A percentile compares a stretch with the other conserved stretches of the same genome.
These are phyloP conservation scores for Brachionus sp. DNA, from an alignment of 1,140 invertebrate species.

Conservation along the genomic window DNA sequence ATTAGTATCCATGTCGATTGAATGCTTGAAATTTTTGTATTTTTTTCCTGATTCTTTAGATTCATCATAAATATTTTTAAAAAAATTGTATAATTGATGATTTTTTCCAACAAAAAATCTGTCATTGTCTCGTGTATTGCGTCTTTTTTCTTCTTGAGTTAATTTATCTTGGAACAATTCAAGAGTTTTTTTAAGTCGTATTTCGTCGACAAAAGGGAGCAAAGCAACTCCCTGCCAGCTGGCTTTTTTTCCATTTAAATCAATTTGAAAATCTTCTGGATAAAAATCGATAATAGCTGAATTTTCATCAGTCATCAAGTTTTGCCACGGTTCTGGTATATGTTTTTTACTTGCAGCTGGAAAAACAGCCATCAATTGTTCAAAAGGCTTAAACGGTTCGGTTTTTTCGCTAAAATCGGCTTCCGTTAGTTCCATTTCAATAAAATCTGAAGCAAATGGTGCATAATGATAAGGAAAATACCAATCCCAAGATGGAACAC, in stretches of 20 bases:
- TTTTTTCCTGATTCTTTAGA: neutral
- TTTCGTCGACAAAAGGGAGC: slow-evolving; percentile 94
- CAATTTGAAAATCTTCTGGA: slow-evolving; percentile 84
- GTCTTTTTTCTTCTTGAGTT: slow-evolving; percentile 70
- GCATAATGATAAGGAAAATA: slow-evolving; percentile 99
- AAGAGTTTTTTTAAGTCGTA: slow-evolving; percentile 79
- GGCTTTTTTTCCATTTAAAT: slow-evolving; percentile 98
- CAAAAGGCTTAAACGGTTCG: slow-evolving; percentile 86
- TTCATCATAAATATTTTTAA: neutral
- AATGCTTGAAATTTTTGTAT: slow-evolving; percentile 16
- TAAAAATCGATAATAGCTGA: slow-evolving; percentile 98
- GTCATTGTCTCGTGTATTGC: slow-evolving; percentile 71
- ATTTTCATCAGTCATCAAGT: slow-evolving; percentile 83
- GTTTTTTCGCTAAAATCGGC: slow-evolving; percentile 84
- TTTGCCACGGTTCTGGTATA: slow-evolving; percentile 87
- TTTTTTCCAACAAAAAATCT: slow-evolving; percentile 68
- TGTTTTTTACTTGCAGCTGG: slow-evolving; percentile 90
- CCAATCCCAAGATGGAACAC: slow-evolving; percentile 99
- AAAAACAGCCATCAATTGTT: slow-evolving; percentile 98
- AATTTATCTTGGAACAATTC: slow-evolving; percentile 73
- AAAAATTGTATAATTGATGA: slow-evolving; percentile 6
- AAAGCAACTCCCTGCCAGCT: slow-evolving; percentile 98
- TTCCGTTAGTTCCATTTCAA: slow-evolving; percentile 72
- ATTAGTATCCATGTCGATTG: neutral
- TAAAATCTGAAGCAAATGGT: slow-evolving; percentile 98